A percentile compares a stretch with the other conserved stretches of the same genome.
phyloP scores from a whole-genome alignment of 2,888 invertebrate species.

The Ferdinandea cuprea region DNA sequence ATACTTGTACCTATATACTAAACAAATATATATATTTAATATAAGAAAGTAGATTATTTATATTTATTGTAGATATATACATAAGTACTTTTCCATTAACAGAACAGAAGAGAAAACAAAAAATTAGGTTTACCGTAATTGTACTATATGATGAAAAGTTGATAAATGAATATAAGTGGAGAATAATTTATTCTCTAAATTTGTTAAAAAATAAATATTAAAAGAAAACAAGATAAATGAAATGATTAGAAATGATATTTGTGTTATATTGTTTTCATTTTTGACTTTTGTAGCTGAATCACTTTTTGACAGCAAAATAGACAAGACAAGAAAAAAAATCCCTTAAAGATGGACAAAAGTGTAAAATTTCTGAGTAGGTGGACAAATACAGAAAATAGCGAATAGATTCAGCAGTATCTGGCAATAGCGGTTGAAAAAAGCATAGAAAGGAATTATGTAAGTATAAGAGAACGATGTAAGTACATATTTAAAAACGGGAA shows the following conservation, averaged over 20 bases:
- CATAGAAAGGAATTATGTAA: too few species aligned
- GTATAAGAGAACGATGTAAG: too few species aligned
- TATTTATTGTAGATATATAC: slow-evolving; percentile 71
- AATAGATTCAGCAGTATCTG: too few species aligned
- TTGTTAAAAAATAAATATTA: slow-evolving; percentile 67
- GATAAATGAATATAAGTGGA: slow-evolving; percentile 53
- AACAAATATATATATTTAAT: slow-evolving; percentile 14
- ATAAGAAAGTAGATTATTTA: slow-evolving; percentile 65
- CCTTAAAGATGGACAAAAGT: too few species aligned
- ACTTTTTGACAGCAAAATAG: too few species aligned
- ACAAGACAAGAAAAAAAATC: too few species aligned
- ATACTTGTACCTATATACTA: slow-evolving; percentile 67
- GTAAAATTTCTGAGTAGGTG: too few species aligned
- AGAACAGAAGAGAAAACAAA: slow-evolving; percentile 14
- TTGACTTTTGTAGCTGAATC: neutral
- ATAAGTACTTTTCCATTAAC: slow-evolving; percentile 67
- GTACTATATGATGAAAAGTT: slow-evolving; percentile 54
- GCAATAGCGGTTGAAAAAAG: too few species aligned
- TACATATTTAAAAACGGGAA: too few species aligned
- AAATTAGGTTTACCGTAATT: slow-evolving; percentile 57
- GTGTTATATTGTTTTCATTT: neutral
- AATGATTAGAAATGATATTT: slow-evolving; percentile 1
- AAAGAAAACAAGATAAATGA: slow-evolving; percentile 42
- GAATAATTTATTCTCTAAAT: slow-evolving; percentile 52
- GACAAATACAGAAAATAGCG: too few species aligned